Evolutionary conservation across 2,797 vertebrate genomes (phyloP).

Genomic region (Enteromius radiatus): DNA sequence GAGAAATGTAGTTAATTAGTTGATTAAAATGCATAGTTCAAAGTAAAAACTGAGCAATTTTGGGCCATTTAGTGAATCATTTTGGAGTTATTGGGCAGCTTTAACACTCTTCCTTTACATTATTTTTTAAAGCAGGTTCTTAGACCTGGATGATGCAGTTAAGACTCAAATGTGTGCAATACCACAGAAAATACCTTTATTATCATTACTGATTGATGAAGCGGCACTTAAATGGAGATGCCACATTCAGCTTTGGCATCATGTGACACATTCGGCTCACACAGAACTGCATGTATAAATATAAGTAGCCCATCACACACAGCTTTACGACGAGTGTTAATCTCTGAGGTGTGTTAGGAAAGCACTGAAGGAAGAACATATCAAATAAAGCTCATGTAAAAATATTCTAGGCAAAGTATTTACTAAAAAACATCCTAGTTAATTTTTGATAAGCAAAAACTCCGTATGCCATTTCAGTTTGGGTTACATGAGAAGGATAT

Average conservation of each 20-base stretch:
- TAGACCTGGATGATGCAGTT: slow-evolving; percentile 6
- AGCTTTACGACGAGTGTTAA: slow-evolving; percentile 58
- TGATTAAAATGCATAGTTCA: slow-evolving; percentile 49
- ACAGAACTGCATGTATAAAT: slow-evolving; percentile 61
- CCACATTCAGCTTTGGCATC: slow-evolving; percentile 21
- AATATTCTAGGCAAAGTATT: slow-evolving; percentile 64
- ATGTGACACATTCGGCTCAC: slow-evolving; percentile 53
- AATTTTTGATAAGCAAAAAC: slow-evolving; percentile 63
- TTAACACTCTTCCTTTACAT: neutral
- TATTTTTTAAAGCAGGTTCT: neutral
- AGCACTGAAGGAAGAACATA: slow-evolving; percentile 63
- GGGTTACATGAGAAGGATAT: slow-evolving; percentile 59
- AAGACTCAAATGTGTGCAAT: neutral
- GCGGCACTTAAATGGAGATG: slow-evolving; percentile 28
- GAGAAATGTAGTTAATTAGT: slow-evolving; percentile 60
- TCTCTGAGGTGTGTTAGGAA: slow-evolving; percentile 66
- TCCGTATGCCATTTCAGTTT: slow-evolving; percentile 60
- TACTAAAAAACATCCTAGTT: slow-evolving; percentile 61
- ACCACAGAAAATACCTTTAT: slow-evolving; percentile 27
- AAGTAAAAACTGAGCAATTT: slow-evolving; percentile 52
- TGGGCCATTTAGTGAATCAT: slow-evolving; percentile 6
- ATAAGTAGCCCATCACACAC: slow-evolving; percentile 59
- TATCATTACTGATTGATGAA: slow-evolving; percentile 38
- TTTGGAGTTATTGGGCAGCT: slow-evolving; percentile 9
- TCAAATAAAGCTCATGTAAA: slow-evolving; percentile 40